Base-by-base conservation (phyloP, 2,888 invertebrate species). In the Hemaris fuciformis region DNA sequence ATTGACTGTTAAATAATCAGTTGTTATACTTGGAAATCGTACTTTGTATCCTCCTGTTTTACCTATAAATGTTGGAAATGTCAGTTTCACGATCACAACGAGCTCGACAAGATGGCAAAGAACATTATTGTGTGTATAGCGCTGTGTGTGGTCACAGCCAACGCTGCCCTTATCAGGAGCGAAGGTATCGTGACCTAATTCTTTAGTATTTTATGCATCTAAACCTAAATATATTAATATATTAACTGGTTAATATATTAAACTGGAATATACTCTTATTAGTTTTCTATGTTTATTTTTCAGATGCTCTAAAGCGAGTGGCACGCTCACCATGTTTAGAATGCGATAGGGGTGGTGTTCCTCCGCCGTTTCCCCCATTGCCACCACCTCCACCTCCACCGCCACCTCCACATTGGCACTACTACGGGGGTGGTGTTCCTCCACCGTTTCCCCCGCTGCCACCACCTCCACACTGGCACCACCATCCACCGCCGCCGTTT, bases 1-100 rank as follows among this genome's bases (percentile, higher is more conserved):
- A 79, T 82, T 81, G 68, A 71, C 69, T 61, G 64, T 64, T 72
- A 70, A 73, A 69, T 67, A 69, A 65, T 66, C 70, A 72, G 65
- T 66, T 69, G 65, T 73, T 78, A 81, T 88, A 87, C 87, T 82
- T 70, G 72, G 89, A 87, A 87, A 65, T 64, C 60, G 64, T 61
- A 60, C 73, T 75, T 62, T 61, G 66, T 67, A 69, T 70, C 71
- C 67, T 69, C n/a, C 42, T 68, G 59, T 64, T 67, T 69, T 66
- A 72, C 70, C 63, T 88, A 88, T 88, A 88, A 79, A 85, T 78
- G 73, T 71, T 58, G 60, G 70, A 62, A 45, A 53, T 62, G 61
- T 42, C 60, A 41, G 60, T 56, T 62, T 64, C 45, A 34, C 22
- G 18, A 53, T 77, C 81, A 87, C 74, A 84, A 69, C 71, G 46